Evolutionary conservation across 2,888 invertebrate species (phyloP).

Genomic region (Byasa hedistus): DNA sequence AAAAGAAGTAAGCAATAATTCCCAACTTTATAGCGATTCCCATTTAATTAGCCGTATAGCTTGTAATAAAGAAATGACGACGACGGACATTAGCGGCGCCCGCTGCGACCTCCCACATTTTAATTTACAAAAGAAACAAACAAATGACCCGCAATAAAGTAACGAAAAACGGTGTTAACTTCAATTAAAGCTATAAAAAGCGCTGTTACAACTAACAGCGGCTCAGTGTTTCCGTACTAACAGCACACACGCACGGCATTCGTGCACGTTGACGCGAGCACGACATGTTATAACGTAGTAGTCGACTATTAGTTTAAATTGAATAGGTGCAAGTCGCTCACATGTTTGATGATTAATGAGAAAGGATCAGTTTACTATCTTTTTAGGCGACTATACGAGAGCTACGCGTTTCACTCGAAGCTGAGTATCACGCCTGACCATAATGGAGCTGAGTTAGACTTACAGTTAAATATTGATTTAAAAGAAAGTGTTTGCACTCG

Average conservation of each 20-base stretch:
- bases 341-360: too few species aligned
- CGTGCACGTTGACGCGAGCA: conserved; percentile 10
- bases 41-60: conserved; percentile 16
- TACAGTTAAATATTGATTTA: too few species aligned
- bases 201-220: conserved; percentile 57
- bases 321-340: too few species aligned
- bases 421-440: too few species aligned
- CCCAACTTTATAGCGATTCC: conserved; percentile 13
- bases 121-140: conserved; percentile 38
- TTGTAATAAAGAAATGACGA: conserved; percentile 18
- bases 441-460: too few species aligned
- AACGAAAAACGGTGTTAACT: conserved; percentile 55
- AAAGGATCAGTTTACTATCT: too few species aligned
- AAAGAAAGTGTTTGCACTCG: too few species aligned
- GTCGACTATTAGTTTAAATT: too few species aligned
- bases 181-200: conserved; percentile 62
- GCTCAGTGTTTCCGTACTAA: conserved; percentile 39
- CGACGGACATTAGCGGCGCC: neutral
- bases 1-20: conserved; percentile 1
- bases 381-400: too few species aligned
- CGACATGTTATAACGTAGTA: too few species aligned
- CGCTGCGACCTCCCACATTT: conserved; percentile 6
- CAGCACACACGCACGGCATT: conserved; percentile 28
- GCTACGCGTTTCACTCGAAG: too few species aligned
- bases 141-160: conserved; percentile 40